Percentiles rank a stretch among this genome's conserved stretches.
phyloP scores from a whole-genome alignment of 2,113 vertebrate species.

The Jaculus jaculus region DNA sequence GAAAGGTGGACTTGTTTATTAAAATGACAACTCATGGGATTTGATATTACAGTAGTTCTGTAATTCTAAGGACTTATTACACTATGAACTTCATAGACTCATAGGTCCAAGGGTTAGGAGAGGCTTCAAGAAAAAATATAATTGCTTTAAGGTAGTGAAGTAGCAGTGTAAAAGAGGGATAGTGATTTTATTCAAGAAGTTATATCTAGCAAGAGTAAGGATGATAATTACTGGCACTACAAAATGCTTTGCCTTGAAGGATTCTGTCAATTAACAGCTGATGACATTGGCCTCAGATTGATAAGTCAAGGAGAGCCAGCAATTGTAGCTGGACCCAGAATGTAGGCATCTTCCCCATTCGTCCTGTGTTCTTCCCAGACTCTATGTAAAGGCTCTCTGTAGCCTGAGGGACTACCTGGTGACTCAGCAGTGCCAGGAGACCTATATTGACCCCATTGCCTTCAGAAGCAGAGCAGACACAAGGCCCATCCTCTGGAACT shows the following conservation, averaged over 20 bases:
- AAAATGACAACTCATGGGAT: neutral
- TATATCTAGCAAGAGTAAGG: neutral
- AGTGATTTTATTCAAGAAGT: neutral
- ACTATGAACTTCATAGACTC: neutral
- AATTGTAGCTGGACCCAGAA: neutral
- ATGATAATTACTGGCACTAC: neutral
- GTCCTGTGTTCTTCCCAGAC: neutral
- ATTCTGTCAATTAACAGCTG: neutral
- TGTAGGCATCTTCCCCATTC: neutral
- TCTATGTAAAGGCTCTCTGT: neutral
- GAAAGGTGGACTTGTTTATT: neutral
- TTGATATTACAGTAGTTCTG: neutral
- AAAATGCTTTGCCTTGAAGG: too few relatives aligned
- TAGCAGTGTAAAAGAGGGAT: neutral
- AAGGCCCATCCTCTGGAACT: neutral
- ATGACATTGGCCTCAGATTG: neutral
- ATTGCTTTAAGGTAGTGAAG: neutral
- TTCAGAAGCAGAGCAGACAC: neutral
- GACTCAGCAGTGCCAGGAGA: neutral
- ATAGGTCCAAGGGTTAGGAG: neutral
- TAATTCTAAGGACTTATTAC: neutral
- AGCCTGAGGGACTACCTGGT: neutral
- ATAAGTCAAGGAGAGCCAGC: neutral
- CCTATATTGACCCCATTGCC: neutral
- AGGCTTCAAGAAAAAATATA: neutral